Evolutionary conservation across 2,888 invertebrate genomes (phyloP), one percentile per base, ranked within the genome.

Genomic region (Dynastes maya): DNA sequence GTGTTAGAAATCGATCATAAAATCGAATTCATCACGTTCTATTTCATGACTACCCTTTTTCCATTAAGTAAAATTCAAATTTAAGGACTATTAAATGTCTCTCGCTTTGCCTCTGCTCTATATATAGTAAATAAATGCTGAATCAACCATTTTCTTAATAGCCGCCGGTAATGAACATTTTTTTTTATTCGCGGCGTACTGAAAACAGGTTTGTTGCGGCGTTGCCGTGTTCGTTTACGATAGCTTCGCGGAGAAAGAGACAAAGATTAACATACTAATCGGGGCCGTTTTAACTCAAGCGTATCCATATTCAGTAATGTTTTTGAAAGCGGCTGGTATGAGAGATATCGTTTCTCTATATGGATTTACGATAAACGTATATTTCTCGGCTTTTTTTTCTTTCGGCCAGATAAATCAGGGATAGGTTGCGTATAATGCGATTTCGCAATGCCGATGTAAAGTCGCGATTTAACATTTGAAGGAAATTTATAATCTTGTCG

Each of bases 61-160:
- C 32, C 11, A 11, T 11, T 8, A 45, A 45, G 63, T 27, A 8
- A 27, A 29, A 63, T 32, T 29, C 29, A 6, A 27, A 9, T 1
- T 37, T 6, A 37, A 5, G 32, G 32, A 37, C 32, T 37, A 37
- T 5, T 32, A 53, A 51, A 68, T 53, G 29, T 53, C 22, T 32
- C 32, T 63, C 0, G 22, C 4, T 63, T 55, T 0, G n/a, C 55
- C 55, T 1, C 3, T 22, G 55, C 40, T 65, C 22, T 16, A 65
- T 40, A 68, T 51, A 51, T 68, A 71, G 71, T 71, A 55, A 72
- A 72, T 72, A 58, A 37, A 72, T 58, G 72, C 72, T 72, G 72
- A 72, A 72, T 72, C 72, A 72, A 58, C 61, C 32, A 72, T 58
- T 72, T 72, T 72, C 58, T 61, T 72, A 61, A 72, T 72, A 58